Evolutionary conservation across 2,888 invertebrate genomes (phyloP).

Genomic region (Smittia aterrima): DNA sequence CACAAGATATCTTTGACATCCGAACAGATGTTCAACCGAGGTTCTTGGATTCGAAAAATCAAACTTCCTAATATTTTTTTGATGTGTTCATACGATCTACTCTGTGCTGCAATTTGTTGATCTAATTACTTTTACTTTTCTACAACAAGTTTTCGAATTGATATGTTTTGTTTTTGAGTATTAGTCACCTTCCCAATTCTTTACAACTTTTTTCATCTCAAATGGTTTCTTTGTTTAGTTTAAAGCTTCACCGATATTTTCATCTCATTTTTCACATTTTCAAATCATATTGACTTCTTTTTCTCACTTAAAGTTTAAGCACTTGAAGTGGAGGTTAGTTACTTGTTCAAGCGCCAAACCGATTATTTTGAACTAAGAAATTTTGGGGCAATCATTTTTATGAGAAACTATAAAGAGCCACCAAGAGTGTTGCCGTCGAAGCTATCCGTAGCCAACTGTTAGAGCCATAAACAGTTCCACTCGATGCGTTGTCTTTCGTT

Average conservation of each 20-base stretch:
- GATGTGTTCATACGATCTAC: no score
- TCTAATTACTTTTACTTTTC: no score
- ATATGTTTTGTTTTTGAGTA: slow-evolving; percentile 1
- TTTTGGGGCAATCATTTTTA: neutral
- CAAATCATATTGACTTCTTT: neutral
- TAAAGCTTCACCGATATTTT: slow-evolving; percentile 42
- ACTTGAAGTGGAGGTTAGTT: neutral
- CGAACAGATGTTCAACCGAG: no score
- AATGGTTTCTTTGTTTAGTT: slow-evolving; percentile 13
- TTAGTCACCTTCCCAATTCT: neutral
- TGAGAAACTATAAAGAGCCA: slow-evolving; percentile 1
- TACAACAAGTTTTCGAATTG: neutral
- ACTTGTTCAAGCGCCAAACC: neutral
- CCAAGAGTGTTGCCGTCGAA: neutral
- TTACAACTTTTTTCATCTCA: slow-evolving; percentile 17
- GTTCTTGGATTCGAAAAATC: no score
- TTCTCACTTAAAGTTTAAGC: neutral
- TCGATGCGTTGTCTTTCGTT: neutral
- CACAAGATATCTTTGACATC: neutral
- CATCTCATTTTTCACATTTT: slow-evolving; percentile 36
- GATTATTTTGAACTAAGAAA: neutral
- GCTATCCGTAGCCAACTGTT: neutral
- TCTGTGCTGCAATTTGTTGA: no score
- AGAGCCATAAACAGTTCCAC: neutral
- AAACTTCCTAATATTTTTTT: no score